Percentiles rank a stretch among this genome's conserved stretches.
Conservation (phyloP, 2,113 vertebrate species). For the Theropithecus gelada region DNA sequence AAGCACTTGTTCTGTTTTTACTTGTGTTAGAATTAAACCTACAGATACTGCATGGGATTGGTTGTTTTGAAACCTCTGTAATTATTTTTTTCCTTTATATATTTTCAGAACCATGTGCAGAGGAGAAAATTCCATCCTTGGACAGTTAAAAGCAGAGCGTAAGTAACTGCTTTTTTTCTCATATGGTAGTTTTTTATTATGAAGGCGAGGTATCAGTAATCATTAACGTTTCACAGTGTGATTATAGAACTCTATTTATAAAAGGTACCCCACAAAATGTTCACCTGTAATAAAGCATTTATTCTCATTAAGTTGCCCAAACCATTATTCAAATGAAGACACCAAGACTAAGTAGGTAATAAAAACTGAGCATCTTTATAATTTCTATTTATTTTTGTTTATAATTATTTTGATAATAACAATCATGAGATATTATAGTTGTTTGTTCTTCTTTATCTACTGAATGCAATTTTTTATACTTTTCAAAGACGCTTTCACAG, state of each 20-base stretch:
- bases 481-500: background rate
- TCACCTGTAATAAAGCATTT: background rate
- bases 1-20: background rate
- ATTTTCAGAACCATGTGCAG: slow-evolving; percentile 94
- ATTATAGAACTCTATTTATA: background rate
- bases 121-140: slow-evolving; percentile 95
- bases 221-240: background rate
- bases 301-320: background rate
- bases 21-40: background rate
- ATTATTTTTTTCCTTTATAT: slow-evolving; percentile 61
- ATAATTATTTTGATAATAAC: background rate
- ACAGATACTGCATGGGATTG: background rate
- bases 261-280: background rate
- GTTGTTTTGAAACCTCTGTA: slow-evolving; percentile 1
- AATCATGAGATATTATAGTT: background rate
- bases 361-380: background rate
- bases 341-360: background rate
- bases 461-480: background rate
- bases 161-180: slow-evolving; percentile 81
- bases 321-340: background rate
- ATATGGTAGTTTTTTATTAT: background rate
- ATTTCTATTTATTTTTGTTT: slow-evolving; percentile 15
- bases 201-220: background rate
- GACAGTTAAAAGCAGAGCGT: slow-evolving; percentile 92
- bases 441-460: too few species aligned